A percentile compares a stretch with the other conserved stretches of the same genome.
phyloP scores from a whole-genome alignment of 2,113 vertebrate species.

The Tursiops truncatus region DNA sequence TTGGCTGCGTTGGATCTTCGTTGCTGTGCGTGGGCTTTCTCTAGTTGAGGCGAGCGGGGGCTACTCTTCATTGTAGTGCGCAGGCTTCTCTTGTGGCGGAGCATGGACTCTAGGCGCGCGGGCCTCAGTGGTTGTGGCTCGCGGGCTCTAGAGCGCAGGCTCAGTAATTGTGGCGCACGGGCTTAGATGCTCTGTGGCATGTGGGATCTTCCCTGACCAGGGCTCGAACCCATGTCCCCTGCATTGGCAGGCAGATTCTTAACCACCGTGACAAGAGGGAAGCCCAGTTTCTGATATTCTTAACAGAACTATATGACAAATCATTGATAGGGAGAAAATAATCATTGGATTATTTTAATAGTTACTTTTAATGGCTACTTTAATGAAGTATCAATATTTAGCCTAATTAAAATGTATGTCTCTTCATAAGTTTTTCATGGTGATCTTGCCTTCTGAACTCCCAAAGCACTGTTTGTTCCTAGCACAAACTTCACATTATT shows the following conservation, averaged over 20 bases:
- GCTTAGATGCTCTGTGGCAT: no score
- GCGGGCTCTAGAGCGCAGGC: no score
- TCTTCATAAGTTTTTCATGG: conserved; percentile 39
- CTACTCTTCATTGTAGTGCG: no score
- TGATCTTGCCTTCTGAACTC: conserved; percentile 5
- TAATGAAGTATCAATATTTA: neutral
- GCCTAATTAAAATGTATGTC: neutral
- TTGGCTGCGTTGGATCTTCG: no score
- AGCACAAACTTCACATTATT: conserved; percentile 27
- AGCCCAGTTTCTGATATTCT: neutral
- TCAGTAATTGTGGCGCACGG: no score
- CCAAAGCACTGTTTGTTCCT: neutral
- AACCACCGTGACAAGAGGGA: rapidly evolving
- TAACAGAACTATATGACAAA: neutral
- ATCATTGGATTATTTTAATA: neutral
- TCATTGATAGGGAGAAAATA: neutral
- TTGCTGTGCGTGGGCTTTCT: no score
- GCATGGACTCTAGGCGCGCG: rapidly evolving
- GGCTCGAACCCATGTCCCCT: no score
- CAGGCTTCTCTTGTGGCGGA: no score
- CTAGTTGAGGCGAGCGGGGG: no score
- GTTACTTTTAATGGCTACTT: conserved; percentile 33
- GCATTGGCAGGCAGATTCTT: no score
- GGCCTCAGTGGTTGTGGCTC: no score
- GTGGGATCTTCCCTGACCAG: no score